Base-by-base conservation (phyloP, 2,113 vertebrate species). In the Peromyscus polionotus region DNA sequence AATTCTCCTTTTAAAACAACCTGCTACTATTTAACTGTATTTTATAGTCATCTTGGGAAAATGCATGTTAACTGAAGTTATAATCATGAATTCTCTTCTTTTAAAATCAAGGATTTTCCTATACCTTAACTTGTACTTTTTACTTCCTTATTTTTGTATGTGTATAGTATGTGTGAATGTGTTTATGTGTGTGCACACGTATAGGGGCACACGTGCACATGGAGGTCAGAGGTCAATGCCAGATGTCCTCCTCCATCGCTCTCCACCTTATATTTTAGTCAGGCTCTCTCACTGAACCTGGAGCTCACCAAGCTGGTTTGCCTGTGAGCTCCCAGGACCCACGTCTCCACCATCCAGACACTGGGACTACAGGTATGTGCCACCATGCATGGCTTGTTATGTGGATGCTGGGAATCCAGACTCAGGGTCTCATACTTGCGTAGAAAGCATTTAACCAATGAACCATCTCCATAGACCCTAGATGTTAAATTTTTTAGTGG, bases 41-140 rank as follows among this genome's bases (percentile, higher is more conserved):
- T 92, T 90, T 91, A 76, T 91, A 76, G 17, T 96, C 70, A 96
- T 59, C 45, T 93, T 90, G 36, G 68, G 84, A 79, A 85, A 87
- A 95, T 70, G 39, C 67, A 54, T 88, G 31, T 91, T 81, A 89
- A 91, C 7, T 93, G 7, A 96, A 75, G 81, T 84, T 94, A 88
- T 95, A 77, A 51, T 85, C 68, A 73, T 88, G 42, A n/a, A 1
- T 14, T 93, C 83, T 73, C 59, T 81, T 80, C 8, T n/a, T 72
- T 33, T 68, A 10, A 36, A 72, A 72, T 72, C 70, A 72, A 72
- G 36, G 36, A n/a, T 72, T 72, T 72, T 72, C 19, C 59, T 83
- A 65, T 68, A 45, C 14, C n/a, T 88, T 88, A 75, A 77, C 19
- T 42, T 39, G 42, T 48, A 31, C 12, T 9, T n/a, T 61, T 57